Conservation (phyloP, 2,888 invertebrate genomes). For the Chydorus sphaericus region DNA sequence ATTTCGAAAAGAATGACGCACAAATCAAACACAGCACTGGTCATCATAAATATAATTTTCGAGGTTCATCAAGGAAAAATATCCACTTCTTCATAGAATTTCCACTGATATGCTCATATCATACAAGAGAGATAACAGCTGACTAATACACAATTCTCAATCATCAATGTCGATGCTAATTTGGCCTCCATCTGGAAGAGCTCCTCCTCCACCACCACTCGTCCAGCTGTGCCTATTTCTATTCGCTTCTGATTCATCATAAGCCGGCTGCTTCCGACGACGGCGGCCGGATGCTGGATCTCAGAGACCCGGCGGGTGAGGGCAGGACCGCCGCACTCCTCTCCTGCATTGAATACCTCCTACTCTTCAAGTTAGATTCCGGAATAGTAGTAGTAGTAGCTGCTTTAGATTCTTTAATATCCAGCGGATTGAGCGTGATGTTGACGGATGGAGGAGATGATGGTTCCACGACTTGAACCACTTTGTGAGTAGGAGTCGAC, state of each 20-base stretch:
- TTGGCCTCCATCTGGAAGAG: not conserved
- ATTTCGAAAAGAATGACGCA: not conserved
- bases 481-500: not conserved
- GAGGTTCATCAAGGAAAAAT: too few species aligned
- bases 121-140: too few species aligned
- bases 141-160: not conserved
- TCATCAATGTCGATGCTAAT: constrained; percentile 5
- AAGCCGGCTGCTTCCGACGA: too few species aligned
- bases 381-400: not conserved
- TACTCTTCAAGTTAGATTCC: not conserved
- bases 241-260: not conserved
- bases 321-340: not conserved
- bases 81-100: too few species aligned
- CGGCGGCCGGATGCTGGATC: too few species aligned
- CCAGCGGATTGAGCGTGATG: not conserved
- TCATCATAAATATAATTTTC: too few species aligned
- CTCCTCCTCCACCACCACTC: not conserved
- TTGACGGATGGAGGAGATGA: not conserved
- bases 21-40: not conserved
- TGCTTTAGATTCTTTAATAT: not conserved
- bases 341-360: constrained; percentile 10
- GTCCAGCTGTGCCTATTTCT: not conserved
- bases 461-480: not conserved
- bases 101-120: too few species aligned
- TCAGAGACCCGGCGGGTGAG: constrained; percentile 1